Conservation (phyloP, 2,888 invertebrate species). For the Chironomus tentans region DNA sequence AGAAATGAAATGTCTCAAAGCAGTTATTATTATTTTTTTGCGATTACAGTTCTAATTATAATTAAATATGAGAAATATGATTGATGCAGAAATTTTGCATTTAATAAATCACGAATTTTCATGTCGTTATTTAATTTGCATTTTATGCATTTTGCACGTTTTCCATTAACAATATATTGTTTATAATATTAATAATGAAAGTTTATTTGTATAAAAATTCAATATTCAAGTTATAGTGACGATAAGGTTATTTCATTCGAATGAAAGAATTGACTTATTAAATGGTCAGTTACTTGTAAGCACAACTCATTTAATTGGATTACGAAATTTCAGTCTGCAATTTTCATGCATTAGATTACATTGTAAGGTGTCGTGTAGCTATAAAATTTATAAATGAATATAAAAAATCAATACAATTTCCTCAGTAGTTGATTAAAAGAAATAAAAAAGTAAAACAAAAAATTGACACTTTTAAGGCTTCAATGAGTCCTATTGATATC, state of each 20-base stretch:
- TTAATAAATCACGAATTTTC: conserved; percentile 15
- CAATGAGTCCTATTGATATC: conserved; percentile 17
- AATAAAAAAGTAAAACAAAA: background rate
- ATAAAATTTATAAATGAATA: no score
- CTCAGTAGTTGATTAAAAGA: background rate
- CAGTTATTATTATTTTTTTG: no score
- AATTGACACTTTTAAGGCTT: background rate
- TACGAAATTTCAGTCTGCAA: background rate
- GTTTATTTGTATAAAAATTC: background rate
- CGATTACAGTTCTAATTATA: no score
- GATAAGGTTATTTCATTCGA: background rate
- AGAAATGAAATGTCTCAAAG: no score
- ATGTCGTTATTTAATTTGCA: conserved; percentile 8
- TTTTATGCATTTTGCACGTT: conserved; percentile 18
- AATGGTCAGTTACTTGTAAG: conserved; percentile 13
- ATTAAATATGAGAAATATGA: no score
- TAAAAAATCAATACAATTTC: no score
- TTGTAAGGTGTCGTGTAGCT: background rate
- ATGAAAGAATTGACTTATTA: background rate
- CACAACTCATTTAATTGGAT: conserved; percentile 16
- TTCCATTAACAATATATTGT: background rate
- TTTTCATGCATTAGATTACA: no score
- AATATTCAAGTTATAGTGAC: background rate
- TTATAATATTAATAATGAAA: background rate
- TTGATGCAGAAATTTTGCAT: background rate